Base-by-base conservation (phyloP, 2,888 invertebrate species). In the Parelbella ahira region DNA sequence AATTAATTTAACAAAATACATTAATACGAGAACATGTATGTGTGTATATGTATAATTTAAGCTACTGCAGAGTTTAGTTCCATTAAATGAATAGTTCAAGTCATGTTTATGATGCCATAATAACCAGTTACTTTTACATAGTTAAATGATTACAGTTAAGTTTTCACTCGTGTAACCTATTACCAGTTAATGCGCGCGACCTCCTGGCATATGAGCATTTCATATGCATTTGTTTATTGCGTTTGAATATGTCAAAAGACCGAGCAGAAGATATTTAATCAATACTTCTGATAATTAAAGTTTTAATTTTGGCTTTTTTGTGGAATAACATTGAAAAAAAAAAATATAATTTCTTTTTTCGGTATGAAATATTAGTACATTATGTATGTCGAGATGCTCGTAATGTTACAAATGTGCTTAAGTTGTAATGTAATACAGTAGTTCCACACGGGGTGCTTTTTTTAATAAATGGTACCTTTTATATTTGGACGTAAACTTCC, bases 321-420 rank as follows among this genome's bases (percentile, higher is more conserved):
- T n/a, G n/a, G n/a, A n/a, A n/a, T n/a, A n/a, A n/a, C n/a, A n/a
- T n/a, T n/a, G n/a, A n/a, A n/a, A n/a, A n/a, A n/a, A n/a, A n/a
- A n/a, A n/a, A n/a, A n/a, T n/a, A n/a, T n/a, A n/a, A n/a, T n/a
- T n/a, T n/a, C n/a, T n/a, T n/a, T n/a, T n/a, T n/a, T n/a, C n/a
- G n/a, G n/a, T n/a, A n/a, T n/a, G n/a, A n/a, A n/a, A n/a, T n/a
- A n/a, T n/a, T n/a, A n/a, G n/a, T n/a, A n/a, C n/a, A n/a, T n/a
- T n/a, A n/a, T n/a, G n/a, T n/a, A n/a, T n/a, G n/a, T n/a, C n/a
- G n/a, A n/a, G n/a, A n/a, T n/a, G n/a, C n/a, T n/a, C n/a, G n/a
- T n/a, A n/a, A n/a, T n/a, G n/a, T n/a, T n/a, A n/a, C n/a, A n/a
- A 54, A 70, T 62, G 80, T 82, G 82, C 79, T 80, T 80, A 68